Conservation (phyloP, 2,797 vertebrate genomes). For the Enteromius afrohamiltoni region DNA sequence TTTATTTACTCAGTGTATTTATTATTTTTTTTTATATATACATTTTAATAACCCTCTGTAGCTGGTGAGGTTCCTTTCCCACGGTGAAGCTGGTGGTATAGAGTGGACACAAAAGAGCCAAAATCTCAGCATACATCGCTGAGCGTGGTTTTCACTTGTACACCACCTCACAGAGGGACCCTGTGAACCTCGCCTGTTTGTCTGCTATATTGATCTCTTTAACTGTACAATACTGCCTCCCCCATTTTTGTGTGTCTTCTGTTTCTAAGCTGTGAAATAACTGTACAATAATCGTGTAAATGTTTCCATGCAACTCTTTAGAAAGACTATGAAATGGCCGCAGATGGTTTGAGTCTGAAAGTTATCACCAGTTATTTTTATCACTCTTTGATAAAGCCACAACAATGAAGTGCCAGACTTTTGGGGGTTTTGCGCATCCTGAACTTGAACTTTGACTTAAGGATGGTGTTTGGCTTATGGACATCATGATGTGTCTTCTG, state of each 20-base stretch:
- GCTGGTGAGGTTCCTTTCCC: slow-evolving; percentile 51
- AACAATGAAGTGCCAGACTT: slow-evolving; percentile 61
- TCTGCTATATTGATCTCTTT: slow-evolving; percentile 18
- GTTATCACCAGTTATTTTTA: slow-evolving; percentile 36
- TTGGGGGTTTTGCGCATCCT: slow-evolving; percentile 27
- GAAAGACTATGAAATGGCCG: slow-evolving; percentile 41
- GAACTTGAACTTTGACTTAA: slow-evolving; percentile 20
- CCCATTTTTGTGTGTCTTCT: slow-evolving; percentile 52
- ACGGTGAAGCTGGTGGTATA: slow-evolving; percentile 41
- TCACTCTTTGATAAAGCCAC: slow-evolving; percentile 51
- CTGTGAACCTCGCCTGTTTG: slow-evolving; percentile 24
- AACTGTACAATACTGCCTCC: slow-evolving; percentile 32
- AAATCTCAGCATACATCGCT: slow-evolving; percentile 41
- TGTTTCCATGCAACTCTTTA: slow-evolving; percentile 62
- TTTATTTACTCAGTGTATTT: slow-evolving; percentile 59
- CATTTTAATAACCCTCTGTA: slow-evolving; percentile 58
- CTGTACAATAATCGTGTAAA: slow-evolving; percentile 74
- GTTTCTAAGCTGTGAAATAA: slow-evolving; percentile 78
- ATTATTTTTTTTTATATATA: slow-evolving; percentile 58
- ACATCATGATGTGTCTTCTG: not conserved
- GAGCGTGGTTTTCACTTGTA: slow-evolving; percentile 21
- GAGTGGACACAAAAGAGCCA: slow-evolving; percentile 43
- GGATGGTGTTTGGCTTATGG: not conserved
- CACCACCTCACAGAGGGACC: not conserved
- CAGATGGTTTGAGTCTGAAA: slow-evolving; percentile 46